Percentiles rank a stretch among this genome's conserved stretches.
These are phyloP conservation scores for Halcyon badia DNA, from an alignment of 2,797 vertebrate species.

Conservation along the genomic window DNA sequence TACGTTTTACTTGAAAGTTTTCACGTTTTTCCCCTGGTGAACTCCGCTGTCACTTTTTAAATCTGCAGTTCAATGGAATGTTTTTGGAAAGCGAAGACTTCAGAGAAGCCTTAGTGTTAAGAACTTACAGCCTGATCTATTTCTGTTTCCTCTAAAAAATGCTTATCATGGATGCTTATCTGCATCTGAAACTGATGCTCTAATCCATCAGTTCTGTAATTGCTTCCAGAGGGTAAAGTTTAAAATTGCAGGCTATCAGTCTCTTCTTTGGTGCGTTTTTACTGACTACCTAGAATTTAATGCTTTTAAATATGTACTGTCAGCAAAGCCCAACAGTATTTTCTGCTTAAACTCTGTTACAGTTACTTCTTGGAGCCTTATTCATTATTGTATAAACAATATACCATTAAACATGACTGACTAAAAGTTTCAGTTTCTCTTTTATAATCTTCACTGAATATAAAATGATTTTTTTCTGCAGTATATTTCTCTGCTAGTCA, in stretches of 20 bases:
- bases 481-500: neutral
- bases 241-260: neutral
- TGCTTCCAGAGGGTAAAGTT: neutral
- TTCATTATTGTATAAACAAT: neutral
- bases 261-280: neutral
- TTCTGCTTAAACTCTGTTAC: neutral
- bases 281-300: neutral
- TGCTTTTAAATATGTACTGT: neutral
- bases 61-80: neutral
- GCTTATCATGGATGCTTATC: neutral
- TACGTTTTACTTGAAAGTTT: neutral
- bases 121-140: neutral
- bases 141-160: neutral
- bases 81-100: neutral
- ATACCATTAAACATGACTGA: neutral
- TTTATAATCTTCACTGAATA: neutral
- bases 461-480: neutral
- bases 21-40: neutral
- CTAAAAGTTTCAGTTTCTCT: neutral
- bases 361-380: neutral
- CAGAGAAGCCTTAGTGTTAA: neutral
- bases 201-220: neutral
- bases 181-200: neutral
- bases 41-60: neutral
- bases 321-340: neutral